Conservation (phyloP, 2,888 invertebrate species). For the Melolontha melolontha region DNA sequence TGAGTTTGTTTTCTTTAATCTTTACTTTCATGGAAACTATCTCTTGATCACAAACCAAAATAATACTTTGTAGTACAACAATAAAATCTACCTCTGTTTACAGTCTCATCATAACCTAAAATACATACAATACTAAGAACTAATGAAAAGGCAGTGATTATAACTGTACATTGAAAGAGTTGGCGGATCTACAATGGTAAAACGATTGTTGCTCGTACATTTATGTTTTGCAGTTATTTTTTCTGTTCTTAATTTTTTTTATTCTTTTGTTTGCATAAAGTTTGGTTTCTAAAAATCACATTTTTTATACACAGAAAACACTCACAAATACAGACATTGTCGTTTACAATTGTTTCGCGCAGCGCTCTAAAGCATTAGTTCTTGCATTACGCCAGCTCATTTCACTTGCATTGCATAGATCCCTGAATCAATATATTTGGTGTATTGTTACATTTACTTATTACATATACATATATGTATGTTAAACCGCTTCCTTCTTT, state of each 20-base stretch:
- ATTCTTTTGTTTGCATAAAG: conserved; percentile 19
- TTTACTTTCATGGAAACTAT: background rate
- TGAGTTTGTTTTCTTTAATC: background rate
- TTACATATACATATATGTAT: conserved; percentile 32
- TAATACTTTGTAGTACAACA: conserved; percentile 26
- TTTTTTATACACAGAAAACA: conserved; percentile 59
- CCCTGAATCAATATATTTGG: conserved; percentile 66
- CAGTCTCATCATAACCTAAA: conserved; percentile 50
- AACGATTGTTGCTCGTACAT: conserved; percentile 42
- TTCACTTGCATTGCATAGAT: conserved; percentile 57
- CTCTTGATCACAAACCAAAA: conserved; percentile 27
- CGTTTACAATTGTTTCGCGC: conserved; percentile 41
- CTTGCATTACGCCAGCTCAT: conserved; percentile 43
- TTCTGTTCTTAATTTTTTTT: conserved; percentile 23
- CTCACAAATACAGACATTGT: conserved; percentile 51
- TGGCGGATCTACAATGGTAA: conserved; percentile 51
- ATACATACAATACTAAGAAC: conserved; percentile 50
- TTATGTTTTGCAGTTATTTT: conserved; percentile 4
- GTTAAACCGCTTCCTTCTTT: conserved; percentile 25
- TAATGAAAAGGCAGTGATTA: conserved; percentile 52
- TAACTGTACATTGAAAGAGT: conserved; percentile 51
- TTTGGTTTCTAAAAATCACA: conserved; percentile 54
- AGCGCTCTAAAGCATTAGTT: conserved; percentile 37
- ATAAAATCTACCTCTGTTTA: conserved; percentile 36
- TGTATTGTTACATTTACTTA: conserved; percentile 54